These are phyloP conservation scores for Carassius auratus DNA, from an alignment of 2,113 vertebrate genomes.

Conservation along the genomic window DNA sequence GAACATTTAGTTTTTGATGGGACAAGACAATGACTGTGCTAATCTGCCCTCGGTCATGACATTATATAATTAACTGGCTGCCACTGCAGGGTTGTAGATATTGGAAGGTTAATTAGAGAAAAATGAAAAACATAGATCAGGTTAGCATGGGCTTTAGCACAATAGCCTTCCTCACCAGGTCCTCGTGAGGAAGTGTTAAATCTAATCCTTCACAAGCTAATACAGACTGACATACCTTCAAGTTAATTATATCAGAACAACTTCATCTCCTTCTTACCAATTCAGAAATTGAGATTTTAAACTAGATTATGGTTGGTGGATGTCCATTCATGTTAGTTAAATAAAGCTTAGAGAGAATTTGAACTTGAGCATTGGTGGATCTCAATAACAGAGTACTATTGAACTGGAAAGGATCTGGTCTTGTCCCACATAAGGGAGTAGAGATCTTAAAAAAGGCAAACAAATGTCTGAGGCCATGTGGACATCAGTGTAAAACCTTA, in stretches of 20 bases:
- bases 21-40: slow-evolving; percentile 61
- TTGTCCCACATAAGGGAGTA: neutral
- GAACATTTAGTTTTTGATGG: slow-evolving; percentile 39
- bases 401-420: neutral
- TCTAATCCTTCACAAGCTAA: slow-evolving; percentile 80
- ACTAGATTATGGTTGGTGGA: slow-evolving; percentile 66
- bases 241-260: slow-evolving; percentile 81
- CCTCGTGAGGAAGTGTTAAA: slow-evolving; percentile 79
- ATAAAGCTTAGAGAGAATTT: slow-evolving; percentile 71
- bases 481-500: slow-evolving; percentile 29
- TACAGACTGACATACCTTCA: slow-evolving; percentile 72
- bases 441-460: neutral
- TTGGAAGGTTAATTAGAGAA: slow-evolving; percentile 91
- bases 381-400: slow-evolving; percentile 66
- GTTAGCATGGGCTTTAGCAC: slow-evolving; percentile 77
- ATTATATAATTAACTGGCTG: slow-evolving; percentile 73
- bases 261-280: slow-evolving; percentile 68
- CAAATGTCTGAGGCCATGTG: neutral
- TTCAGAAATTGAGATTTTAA: slow-evolving; percentile 73
- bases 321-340: slow-evolving; percentile 69
- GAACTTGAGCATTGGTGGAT: slow-evolving; percentile 49
- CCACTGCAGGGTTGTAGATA: slow-evolving; percentile 72
- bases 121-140: slow-evolving; percentile 78
- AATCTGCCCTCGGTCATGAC: slow-evolving; percentile 61
- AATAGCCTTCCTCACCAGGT: slow-evolving; percentile 74